Evolutionary conservation across 2,113 vertebrate genomes (phyloP), one percentile per base, ranked within the genome.

Genomic region (Strix aluco): DNA sequence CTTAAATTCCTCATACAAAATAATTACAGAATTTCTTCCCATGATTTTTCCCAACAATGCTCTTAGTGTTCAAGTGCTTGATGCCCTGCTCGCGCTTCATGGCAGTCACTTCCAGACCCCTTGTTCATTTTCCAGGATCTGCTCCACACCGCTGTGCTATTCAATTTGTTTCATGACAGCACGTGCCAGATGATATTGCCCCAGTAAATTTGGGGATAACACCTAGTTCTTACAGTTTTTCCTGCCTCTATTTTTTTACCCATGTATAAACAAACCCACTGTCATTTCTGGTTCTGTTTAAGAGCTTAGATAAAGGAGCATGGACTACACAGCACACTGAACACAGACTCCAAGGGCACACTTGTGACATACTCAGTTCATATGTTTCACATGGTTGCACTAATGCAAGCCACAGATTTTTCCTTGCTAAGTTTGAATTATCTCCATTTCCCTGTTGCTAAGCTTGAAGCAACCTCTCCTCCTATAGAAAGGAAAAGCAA

Each of bases 141-240:
- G 23, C 21, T 72, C 42, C 71, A 67, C 25, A 63, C 9, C 18
- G 55, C 63, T 75, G 32, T 26, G 11, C 25, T 59, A 20, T 36
- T 84, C 26, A 81, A 3, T 67, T 51, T 70, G 13, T 74, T 92
- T 62, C 86, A 58, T 20, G 15, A 47, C 46, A 74, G 46, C 51
- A n/a, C 2, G 2, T 47, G 36, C 36, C 55, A 88, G 70, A 38
- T 0, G 0, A 52, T 47, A 47, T 4, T 0, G 1, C 17, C 20
- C 66, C 36, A 85, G 55, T n/a, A 36, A 66, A 55, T 90, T 81
- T 15, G n/a, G 74, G 34, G 38, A 71, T 51, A 90, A 65, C 34
- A 81, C 10, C 13, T 42, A 25, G 8, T 38, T 95, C 83, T 88
- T 70, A 26, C 15, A 26, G 16, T 69, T 59, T 58, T 57, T 63